Percentiles rank a stretch among this genome's conserved stretches.
Evolutionary conservation across 1,140 invertebrate genomes (phyloP).

Genomic region (Drosophila lowei): DNA sequence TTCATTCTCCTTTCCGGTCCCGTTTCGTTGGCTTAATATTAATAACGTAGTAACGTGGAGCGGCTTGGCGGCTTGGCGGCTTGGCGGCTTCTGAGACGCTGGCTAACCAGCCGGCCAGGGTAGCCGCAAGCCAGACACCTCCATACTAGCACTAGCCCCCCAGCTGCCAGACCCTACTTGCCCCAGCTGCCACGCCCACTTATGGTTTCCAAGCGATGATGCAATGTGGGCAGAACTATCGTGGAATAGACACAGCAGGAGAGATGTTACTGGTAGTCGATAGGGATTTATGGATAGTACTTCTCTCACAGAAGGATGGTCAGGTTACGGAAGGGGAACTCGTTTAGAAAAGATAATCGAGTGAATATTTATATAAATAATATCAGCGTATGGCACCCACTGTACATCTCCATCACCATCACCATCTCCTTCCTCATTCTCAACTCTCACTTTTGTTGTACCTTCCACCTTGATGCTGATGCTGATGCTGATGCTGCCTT

Average conservation of each 20-base stretch:
- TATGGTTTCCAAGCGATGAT: background rate
- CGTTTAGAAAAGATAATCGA: no score
- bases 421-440: background rate
- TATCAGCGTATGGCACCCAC: background rate
- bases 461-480: conserved; percentile 31
- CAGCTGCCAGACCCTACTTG: no score
- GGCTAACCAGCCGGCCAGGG: conserved; percentile 17
- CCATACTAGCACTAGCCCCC: no score
- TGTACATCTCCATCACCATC: no score
- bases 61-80: conserved; percentile 20
- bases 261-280: no score
- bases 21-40: conserved; percentile 47
- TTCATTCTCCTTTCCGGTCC: conserved; percentile 42
- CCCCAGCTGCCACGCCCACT: conserved; percentile 20
- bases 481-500: conserved; percentile 18
- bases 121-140: no score
- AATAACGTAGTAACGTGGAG: conserved; percentile 42
- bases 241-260: background rate
- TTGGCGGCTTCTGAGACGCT: conserved; percentile 2
- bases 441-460: conserved; percentile 14
- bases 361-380: background rate
- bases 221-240: conserved; percentile 27
- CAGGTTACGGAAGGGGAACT: no score
- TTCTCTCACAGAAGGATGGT: no score
- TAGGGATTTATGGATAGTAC: no score